Evolutionary conservation across 2,797 vertebrate species (phyloP), one percentile per base, ranked within the genome.

Genomic region (Chromis chromis): DNA sequence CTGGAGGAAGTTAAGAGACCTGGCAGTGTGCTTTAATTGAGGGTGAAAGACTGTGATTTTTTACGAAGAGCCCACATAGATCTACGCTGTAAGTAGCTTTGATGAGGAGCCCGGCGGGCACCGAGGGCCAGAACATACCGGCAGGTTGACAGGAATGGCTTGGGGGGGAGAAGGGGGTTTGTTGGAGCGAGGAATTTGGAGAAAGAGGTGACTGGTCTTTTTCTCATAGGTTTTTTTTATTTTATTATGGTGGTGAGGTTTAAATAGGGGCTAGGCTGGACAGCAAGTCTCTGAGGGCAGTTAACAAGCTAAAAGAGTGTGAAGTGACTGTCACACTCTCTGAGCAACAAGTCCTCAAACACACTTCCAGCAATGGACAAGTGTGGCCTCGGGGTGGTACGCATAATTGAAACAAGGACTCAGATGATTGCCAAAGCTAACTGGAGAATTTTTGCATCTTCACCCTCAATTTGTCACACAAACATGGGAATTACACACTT

Each of bases 271-370:
- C 48, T 27, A 55, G 52, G n/a, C 14, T 31, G 65, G 81, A 79
- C 74, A 81, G 72, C 70, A 48, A 75, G 77, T 85, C 82, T 91
- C 74, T 79, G 75, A 82, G 62, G 78, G 87, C 67, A 75, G 84
- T 90, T 88, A 90, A 91, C 83, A 83, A 86, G 86, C 80, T 67
- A 31, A 53, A 64, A 66, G 70, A 85, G 79, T 92, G 88, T 87
- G 80, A 93, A 89, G 75, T 86, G 86, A 90, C 87, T 76, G 86
- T 88, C 85, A 84, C 78, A 74, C 64, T 77, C 65, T 60, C 49
- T 64, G 42, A 62, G 78, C 76, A 65, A 60, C 39, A 50, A 86
- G 78, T 66, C 76, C 70, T 85, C 74, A 82, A 84, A 86, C 81
- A 83, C 88, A 88, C 89, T 73, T 89, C 82, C 61, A 88, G 76